Percentiles rank a stretch among this genome's conserved stretches.
phyloP scores from a whole-genome alignment of 2,797 vertebrate genomes.

The Poeciliopsis paucimaculata region DNA sequence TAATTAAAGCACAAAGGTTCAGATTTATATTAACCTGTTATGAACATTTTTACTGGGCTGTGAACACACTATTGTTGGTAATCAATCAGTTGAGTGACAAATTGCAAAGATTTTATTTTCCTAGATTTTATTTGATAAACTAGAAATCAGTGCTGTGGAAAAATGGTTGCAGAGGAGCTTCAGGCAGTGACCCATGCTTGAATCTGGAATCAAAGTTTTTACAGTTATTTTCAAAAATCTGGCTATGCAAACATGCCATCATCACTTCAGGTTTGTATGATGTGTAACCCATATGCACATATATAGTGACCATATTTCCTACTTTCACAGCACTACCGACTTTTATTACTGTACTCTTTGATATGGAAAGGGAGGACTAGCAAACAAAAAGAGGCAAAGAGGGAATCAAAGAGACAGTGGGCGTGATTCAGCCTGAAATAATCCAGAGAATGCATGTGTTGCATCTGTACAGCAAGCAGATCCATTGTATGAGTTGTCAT shows the following conservation, averaged over 20 bases:
- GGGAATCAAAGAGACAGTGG: conserved; percentile 59
- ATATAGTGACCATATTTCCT: conserved; percentile 13
- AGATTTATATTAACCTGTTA: neutral
- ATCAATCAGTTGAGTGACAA: neutral
- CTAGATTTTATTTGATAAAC: neutral
- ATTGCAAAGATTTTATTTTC: neutral
- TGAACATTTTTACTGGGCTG: neutral
- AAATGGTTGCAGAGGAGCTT: neutral
- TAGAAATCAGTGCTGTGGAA: neutral
- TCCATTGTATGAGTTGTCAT: conserved; percentile 73
- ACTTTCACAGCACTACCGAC: conserved; percentile 27
- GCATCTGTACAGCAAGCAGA: conserved; percentile 59
- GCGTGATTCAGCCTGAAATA: conserved; percentile 61
- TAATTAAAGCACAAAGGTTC: neutral
- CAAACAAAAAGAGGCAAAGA: conserved; percentile 61
- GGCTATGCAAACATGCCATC: conserved; percentile 18
- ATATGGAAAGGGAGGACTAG: conserved; percentile 50
- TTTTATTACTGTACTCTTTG: conserved; percentile 42
- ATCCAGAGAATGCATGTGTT: conserved; percentile 58
- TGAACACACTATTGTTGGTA: too few relatives aligned
- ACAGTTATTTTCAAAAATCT: conserved; percentile 3
- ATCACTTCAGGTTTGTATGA: conserved; percentile 12
- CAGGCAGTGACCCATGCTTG: neutral
- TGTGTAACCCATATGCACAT: neutral
- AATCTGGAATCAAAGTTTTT: conserved; percentile 6